Base-by-base conservation (phyloP, 2,888 invertebrate genomes). In the Cantharis nigra region DNA sequence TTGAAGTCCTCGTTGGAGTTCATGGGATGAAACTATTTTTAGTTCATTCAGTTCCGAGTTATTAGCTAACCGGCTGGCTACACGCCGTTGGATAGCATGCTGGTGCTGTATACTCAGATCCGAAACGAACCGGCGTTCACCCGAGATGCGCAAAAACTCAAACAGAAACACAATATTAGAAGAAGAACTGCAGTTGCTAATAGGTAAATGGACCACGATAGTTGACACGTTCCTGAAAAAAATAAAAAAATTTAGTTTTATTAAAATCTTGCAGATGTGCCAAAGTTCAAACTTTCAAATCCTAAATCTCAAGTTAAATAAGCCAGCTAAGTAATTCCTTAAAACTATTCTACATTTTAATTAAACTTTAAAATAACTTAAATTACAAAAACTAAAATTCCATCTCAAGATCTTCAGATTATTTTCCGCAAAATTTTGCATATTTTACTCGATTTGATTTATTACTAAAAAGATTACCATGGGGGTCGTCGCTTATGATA, bases 151-250 rank as follows among this genome's bases (percentile, higher is more conserved):
- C 90, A 91, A 88, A 91, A 90, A 86, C 91, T 91, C 84, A 91
- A 87, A 74, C 89, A 89, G 85, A 91, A 91, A 87, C 91, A 91
- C 76, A 91, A 84, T 82, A 91, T 84, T 79, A 91, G 88, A 49
- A 91, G 87, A 23, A 89, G 88, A 78, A 91, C 90, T 49, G 91
- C 90, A 77, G 88, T 88, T 28, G 89, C 88, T 81, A 91, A 87
- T 81, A 91, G 87, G 86, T 91, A 90, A 78, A 90, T 88, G 74
- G 91, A 91, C 91, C 91, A 91, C 77, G 91, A 91, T 76, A 91
- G 86, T 81, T 91, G 89, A 83, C 91, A 91, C 74, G 89, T 89
- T 78, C 91, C 91, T 91, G 89, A 75, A 85, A 85, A 26, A 77
- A 71, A 74, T 9, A 74, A 33, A 69, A 49, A 63, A 49, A 9